Evolutionary conservation across 2,888 invertebrate species (phyloP).

Genomic region (Diachrysia chrysitis): DNA sequence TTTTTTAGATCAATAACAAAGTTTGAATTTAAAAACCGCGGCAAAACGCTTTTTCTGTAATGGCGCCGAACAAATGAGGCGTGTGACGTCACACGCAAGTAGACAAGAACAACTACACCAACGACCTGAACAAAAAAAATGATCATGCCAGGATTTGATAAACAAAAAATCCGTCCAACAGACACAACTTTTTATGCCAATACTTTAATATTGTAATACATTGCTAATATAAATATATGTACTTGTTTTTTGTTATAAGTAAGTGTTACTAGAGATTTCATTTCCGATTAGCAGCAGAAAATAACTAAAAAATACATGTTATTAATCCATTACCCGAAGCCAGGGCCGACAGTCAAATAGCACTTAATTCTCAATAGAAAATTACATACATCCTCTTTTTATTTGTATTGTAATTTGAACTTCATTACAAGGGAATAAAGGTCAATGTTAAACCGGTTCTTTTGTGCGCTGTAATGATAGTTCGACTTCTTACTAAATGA

Average conservation of each 20-base stretch:
- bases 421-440: not conserved
- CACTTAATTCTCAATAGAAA: slow-evolving; percentile 37
- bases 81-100: too few relatives aligned
- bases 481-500: slow-evolving; percentile 10
- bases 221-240: not conserved
- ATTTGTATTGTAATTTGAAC: slow-evolving; percentile 22
- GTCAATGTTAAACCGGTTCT: not conserved
- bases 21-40: too few relatives aligned
- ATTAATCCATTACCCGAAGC: slow-evolving; percentile 3
- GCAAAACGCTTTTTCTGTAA: too few relatives aligned
- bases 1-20: too few relatives aligned
- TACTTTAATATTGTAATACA: too few relatives aligned
- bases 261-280: not conserved
- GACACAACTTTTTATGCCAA: too few relatives aligned
- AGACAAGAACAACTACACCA: too few relatives aligned
- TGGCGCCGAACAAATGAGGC: too few relatives aligned
- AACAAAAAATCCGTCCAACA: too few relatives aligned
- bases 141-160: too few relatives aligned
- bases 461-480: not conserved
- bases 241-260: too few relatives aligned
- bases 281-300: not conserved
- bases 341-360: slow-evolving; percentile 43
- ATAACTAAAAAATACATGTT: slow-evolving; percentile 7
- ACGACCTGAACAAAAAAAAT: too few relatives aligned
- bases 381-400: slow-evolving; percentile 41